Conservation (phyloP, 2,797 vertebrate genomes). For the Malurus leucopterus region DNA sequence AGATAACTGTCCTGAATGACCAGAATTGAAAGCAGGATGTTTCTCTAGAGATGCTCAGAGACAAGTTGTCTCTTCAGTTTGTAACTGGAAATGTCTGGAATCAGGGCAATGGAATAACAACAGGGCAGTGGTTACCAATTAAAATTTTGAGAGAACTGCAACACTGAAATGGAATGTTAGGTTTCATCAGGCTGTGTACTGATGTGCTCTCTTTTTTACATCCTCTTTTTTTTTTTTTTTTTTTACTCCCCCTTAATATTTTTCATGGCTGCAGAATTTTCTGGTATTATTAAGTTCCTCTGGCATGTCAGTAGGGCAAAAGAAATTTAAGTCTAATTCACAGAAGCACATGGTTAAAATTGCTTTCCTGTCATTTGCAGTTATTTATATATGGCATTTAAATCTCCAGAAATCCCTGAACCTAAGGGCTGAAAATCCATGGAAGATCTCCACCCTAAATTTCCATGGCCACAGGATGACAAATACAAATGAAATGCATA, state of each 20-base stretch:
- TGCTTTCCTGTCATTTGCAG: background rate
- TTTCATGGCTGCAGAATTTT: background rate
- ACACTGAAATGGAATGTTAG: background rate
- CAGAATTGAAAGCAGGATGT: background rate
- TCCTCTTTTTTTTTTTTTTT: background rate
- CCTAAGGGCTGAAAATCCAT: background rate
- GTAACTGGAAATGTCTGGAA: background rate
- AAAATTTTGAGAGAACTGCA: background rate
- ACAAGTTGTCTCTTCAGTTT: background rate
- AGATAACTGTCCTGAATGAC: background rate
- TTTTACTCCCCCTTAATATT: accelerated
- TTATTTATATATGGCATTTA: background rate
- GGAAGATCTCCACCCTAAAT: background rate
- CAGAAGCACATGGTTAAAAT: background rate
- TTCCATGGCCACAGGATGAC: background rate
- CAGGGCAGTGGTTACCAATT: background rate
- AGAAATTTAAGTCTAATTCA: background rate
- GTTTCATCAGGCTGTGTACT: background rate
- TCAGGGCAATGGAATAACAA: background rate
- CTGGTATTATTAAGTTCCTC: background rate
- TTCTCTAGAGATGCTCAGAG: background rate
- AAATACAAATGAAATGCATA: background rate
- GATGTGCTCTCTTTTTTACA: background rate
- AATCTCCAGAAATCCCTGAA: background rate
- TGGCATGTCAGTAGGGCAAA: background rate